Evolutionary conservation across 2,888 invertebrate genomes (phyloP).

Genomic region (Zaprionus bogoriensis): DNA sequence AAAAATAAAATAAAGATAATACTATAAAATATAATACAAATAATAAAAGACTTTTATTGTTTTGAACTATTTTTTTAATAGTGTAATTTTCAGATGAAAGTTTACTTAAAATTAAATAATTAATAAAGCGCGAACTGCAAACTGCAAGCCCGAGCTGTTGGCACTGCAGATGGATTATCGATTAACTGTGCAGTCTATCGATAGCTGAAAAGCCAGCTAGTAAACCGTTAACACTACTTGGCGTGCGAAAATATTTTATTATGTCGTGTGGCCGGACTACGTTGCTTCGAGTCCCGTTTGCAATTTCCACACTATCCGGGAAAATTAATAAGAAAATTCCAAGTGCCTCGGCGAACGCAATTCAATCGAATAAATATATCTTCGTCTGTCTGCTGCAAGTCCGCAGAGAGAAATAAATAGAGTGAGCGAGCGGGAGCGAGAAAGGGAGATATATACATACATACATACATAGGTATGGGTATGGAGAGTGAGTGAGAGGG

Average conservation of each 20-base stretch:
- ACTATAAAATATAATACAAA: too few species aligned
- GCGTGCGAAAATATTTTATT: neutral
- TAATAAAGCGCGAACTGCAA: too few species aligned
- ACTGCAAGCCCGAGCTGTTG: neutral
- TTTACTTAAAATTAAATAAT: too few species aligned
- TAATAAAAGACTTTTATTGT: too few species aligned
- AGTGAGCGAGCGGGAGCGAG: neutral
- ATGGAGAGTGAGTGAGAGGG: neutral
- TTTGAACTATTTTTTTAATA: neutral
- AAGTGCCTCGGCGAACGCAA: conserved; percentile 20
- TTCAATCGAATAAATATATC: conserved; percentile 50
- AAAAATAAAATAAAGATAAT: too few species aligned
- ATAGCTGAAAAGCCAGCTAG: neutral
- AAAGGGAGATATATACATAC: too few species aligned
- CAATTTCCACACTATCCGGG: conserved; percentile 5
- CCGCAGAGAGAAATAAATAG: conserved; percentile 44
- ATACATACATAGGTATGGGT: too few species aligned
- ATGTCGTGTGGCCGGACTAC: neutral
- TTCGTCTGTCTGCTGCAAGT: conserved; percentile 23
- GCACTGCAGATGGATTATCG: neutral
- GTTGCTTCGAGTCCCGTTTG: neutral
- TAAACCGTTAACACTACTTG: neutral
- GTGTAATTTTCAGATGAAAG: too few species aligned
- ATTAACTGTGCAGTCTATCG: neutral
- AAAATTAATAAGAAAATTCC: conserved; percentile 47